These are phyloP conservation scores for Spisula subtruncata DNA, from an alignment of 2,888 invertebrate species.

Conservation along the genomic window DNA sequence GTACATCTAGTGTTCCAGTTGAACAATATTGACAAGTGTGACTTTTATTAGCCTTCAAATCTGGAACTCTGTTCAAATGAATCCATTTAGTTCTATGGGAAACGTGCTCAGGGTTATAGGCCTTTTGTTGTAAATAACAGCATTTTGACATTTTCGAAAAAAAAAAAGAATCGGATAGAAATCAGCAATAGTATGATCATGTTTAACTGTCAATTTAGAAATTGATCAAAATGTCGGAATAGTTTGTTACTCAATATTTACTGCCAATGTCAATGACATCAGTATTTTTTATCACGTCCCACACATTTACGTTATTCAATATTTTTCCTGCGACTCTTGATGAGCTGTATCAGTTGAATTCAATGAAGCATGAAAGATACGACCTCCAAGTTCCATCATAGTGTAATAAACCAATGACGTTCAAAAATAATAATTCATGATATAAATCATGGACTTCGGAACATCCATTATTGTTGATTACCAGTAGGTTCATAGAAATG, in stretches of 20 bases:
- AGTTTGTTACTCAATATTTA: slow-evolving; percentile 35
- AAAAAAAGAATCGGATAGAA: slow-evolving; percentile 27
- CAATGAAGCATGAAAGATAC: slow-evolving; percentile 51
- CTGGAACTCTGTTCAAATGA: not conserved
- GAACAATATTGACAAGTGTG: not conserved
- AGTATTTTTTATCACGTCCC: slow-evolving; percentile 19
- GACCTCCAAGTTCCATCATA: slow-evolving; percentile 33
- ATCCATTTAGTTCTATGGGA: slow-evolving; percentile 17
- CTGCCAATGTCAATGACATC: slow-evolving; percentile 39
- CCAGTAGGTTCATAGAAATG: slow-evolving; percentile 45
- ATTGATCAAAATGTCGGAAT: slow-evolving; percentile 39
- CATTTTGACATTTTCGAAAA: slow-evolving; percentile 14
- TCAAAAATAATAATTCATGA: slow-evolving; percentile 48
- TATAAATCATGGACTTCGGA: slow-evolving; percentile 49
- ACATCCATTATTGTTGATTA: slow-evolving; percentile 54
- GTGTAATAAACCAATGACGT: slow-evolving; percentile 32
- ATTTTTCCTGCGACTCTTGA: slow-evolving; percentile 25
- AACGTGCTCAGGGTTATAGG: not conserved
- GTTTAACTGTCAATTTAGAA: slow-evolving; percentile 41
- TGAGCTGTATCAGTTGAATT: slow-evolving; percentile 36
- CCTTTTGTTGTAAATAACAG: slow-evolving; percentile 1
- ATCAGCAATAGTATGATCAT: slow-evolving; percentile 13
- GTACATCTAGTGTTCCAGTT: not conserved
- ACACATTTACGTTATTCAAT: slow-evolving; percentile 12
- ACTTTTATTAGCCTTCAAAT: not conserved